Evolutionary conservation across 2,888 invertebrate genomes (phyloP).

Genomic region (Caenorhabditis japonica): DNA sequence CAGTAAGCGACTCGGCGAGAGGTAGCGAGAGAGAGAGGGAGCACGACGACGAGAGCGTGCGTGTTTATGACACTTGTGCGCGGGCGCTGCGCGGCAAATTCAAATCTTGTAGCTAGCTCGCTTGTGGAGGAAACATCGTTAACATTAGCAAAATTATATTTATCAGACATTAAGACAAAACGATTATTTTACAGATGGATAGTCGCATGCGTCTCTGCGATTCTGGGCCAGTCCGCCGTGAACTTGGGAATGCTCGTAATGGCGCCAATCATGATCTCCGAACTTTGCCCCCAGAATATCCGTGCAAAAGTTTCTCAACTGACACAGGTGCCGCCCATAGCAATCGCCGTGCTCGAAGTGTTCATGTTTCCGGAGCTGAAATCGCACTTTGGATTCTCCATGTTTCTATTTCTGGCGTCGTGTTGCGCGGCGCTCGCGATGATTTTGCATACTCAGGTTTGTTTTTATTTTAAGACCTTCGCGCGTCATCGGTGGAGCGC

Average conservation of each 20-base stretch:
- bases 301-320: slow-evolving; percentile 65
- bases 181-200: too few species aligned
- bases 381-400: slow-evolving; percentile 58
- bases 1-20: too few species aligned
- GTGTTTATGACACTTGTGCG: too few species aligned
- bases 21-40: too few species aligned
- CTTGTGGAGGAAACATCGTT: too few species aligned
- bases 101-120: too few species aligned
- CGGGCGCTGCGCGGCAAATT: too few species aligned
- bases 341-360: slow-evolving; percentile 67
- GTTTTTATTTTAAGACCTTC: neutral
- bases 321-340: slow-evolving; percentile 70
- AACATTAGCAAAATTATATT: too few species aligned
- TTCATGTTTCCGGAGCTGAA: slow-evolving; percentile 65
- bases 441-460: slow-evolving; percentile 50
- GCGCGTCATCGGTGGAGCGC: too few species aligned
- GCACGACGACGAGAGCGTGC: too few species aligned
- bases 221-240: slow-evolving; percentile 65
- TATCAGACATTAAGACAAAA: too few species aligned
- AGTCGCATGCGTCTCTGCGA: slow-evolving; percentile 49
- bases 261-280: slow-evolving; percentile 71
- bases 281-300: slow-evolving; percentile 71
- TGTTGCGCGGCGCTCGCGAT: slow-evolving; percentile 50
- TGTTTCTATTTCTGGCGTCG: slow-evolving; percentile 60
- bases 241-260: slow-evolving; percentile 71